phyloP scores from a whole-genome alignment of 2,113 vertebrate species.

The Myotis lucifugus region DNA sequence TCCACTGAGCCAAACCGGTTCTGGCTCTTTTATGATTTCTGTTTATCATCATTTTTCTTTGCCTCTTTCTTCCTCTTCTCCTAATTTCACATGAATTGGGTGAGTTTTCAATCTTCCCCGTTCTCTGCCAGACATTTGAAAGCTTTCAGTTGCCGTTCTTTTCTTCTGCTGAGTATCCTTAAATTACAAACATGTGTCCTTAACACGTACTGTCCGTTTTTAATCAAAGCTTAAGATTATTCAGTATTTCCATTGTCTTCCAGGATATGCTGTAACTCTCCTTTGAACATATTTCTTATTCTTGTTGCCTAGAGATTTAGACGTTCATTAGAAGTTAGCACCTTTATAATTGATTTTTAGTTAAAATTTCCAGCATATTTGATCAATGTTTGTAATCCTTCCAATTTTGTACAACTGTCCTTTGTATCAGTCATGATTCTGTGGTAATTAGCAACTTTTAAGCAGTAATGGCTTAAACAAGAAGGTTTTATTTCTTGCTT shows the following conservation, averaged over 20 bases:
- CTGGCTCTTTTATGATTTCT: background rate
- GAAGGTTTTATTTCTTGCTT: background rate
- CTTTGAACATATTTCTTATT: background rate
- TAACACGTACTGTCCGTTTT: background rate
- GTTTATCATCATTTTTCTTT: background rate
- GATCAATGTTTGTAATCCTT: background rate
- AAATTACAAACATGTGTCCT: background rate
- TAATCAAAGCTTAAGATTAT: slow-evolving; percentile 4
- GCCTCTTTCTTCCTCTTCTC: background rate
- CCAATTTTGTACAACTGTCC: background rate
- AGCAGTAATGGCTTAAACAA: background rate
- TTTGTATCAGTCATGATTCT: background rate
- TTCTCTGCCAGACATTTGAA: background rate
- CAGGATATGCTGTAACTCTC: slow-evolving; percentile 5
- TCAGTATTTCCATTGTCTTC: background rate
- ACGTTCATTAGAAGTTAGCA: slow-evolving; percentile 52
- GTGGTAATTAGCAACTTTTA: background rate
- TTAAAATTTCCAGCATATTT: slow-evolving; percentile 20
- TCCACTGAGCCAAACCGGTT: too few species aligned
- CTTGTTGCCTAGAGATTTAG: slow-evolving; percentile 45
- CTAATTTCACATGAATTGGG: background rate
- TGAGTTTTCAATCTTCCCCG: background rate
- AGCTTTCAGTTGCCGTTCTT: slow-evolving; percentile 4
- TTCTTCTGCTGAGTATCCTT: background rate
- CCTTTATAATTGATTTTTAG: slow-evolving; percentile 57